Base-by-base conservation (phyloP, 2,113 vertebrate species). In the Candoia aspera region DNA sequence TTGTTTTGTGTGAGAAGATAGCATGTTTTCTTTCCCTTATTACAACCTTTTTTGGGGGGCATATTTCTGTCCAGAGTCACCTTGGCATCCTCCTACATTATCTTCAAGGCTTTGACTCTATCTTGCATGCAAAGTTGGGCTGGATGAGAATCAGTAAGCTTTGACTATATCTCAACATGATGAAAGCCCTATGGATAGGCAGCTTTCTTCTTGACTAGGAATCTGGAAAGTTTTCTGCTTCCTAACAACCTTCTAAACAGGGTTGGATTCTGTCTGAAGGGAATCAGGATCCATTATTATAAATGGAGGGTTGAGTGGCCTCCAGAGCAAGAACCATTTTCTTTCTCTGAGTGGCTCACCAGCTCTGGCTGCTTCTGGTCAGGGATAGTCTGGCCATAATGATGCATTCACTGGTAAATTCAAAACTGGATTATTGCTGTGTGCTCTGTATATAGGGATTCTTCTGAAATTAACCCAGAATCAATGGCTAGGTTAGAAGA, bases 1-100 rank as follows among this genome's bases (percentile, higher is more conserved):
- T 92, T 93, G 24, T 87, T 91, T 46, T n/a, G 15, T 29, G 13
- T 60, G 57, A 3, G 68, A 13, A 84, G 95, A 64, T 92, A 90
- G 87, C 5, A 6, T 29, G 60, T 53, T 0, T 92, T 92, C 88
- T 37, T 86, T 95, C 91, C 88, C 59, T 91, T 88, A 42, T 90
- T 59, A 53, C 11, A 3, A 55, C 15, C 79, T 87, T 21, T 46
- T 37, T 42, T 4, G 37, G 89, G 19, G 37, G 89, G 19, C 17
- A 55, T 93, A 33, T 3, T 21, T 58, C 85, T 53, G 19, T 90
- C 87, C 89, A 59, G 6, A 0, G 11, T 4, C 24, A 60, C 13
- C 4, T 55, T 5, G 29, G 13, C 68, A 79, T 68, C 29, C 24
- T 46, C 84, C 46, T 53, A 46, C 46, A 12, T 42, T 64, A 13